Evolutionary conservation across 2,797 vertebrate species (phyloP), one percentile per base, ranked within the genome.

Genomic region (Momotus momota): DNA sequence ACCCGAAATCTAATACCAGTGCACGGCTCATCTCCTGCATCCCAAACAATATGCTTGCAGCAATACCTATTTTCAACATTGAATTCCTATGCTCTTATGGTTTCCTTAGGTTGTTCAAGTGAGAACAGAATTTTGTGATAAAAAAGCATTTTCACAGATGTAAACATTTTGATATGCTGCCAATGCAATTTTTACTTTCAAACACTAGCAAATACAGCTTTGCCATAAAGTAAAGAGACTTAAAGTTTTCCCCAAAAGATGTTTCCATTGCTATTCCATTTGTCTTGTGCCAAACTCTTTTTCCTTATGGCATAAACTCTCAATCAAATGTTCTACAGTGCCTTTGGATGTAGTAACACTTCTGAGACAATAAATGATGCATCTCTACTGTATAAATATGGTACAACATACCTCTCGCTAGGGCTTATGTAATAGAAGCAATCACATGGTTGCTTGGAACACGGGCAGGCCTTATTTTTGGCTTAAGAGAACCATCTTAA

Each of bases 101-200:
- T n/a, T 90, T 58, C 67, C 54, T 77, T 57, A 35, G 74, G 40
- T 69, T 69, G 78, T 71, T 70, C 74, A 80, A 90, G 65, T n/a
- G 62, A 81, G 55, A 81, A 29, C 33, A 90, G 75, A 78, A 27
- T 61, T 85, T 74, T 88, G 35, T 78, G 79, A 65, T 78, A 78
- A 79, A 52, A 54, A 84, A 65, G 26, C 0, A 0, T 83, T 91
- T 96, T 87, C 81, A 74, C 71, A 83, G 72, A 58, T 80, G 61
- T 83, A 88, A 91, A 86, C 87, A 31, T 86, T 91, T 81, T 91
- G 75, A 91, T 89, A 60, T 1, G 7, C 48, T 93, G 87, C 72
- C 89, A 92, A 5, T 81, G 54, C n/a, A 72, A 31, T 86, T 94
- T 93, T 90, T 92, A 31, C 49, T 91, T 91, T 91, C 35, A 81